Conservation (phyloP, 2,888 invertebrate genomes). For the Cataglyphis altisquamis region DNA sequence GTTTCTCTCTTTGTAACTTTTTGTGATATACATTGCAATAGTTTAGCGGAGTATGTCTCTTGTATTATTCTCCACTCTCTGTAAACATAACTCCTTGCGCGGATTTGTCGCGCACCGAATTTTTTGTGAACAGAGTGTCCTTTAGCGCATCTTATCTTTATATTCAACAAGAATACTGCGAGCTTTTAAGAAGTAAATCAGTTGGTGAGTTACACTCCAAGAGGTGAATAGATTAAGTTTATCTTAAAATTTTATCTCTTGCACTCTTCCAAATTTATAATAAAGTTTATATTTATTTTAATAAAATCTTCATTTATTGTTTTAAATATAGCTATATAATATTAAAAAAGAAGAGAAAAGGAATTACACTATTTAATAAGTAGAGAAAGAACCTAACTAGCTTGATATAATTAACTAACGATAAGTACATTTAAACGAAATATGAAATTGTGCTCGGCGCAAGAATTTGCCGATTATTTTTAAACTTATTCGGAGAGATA, state of each 20-base stretch:
- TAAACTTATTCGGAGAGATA: not conserved
- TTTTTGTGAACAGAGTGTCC: not conserved
- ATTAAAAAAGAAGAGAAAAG: not conserved
- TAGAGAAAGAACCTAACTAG: not conserved
- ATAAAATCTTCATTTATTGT: not conserved
- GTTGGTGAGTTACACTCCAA: not conserved
- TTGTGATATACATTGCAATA: slow-evolving; percentile 86
- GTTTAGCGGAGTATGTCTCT: slow-evolving; percentile 84
- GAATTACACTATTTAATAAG: not conserved
- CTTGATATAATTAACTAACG: not conserved
- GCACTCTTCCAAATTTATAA: not conserved
- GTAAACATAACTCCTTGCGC: not conserved
- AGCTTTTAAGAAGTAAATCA: not conserved
- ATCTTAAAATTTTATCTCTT: slow-evolving; percentile 1
- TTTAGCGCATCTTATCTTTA: not conserved
- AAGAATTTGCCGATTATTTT: not conserved
- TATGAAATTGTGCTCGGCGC: not conserved
- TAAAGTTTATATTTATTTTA: not conserved
- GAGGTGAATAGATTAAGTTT: not conserved
- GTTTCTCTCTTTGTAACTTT: slow-evolving; percentile 85
- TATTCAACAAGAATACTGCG: not conserved
- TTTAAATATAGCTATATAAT: not conserved
- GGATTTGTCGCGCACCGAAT: not conserved
- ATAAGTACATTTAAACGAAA: not conserved
- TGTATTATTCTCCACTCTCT: slow-evolving; percentile 76